Evolutionary conservation across 2,797 vertebrate species (phyloP), one percentile per base, ranked within the genome.

Genomic region (Tympanoctomys barrerae): DNA sequence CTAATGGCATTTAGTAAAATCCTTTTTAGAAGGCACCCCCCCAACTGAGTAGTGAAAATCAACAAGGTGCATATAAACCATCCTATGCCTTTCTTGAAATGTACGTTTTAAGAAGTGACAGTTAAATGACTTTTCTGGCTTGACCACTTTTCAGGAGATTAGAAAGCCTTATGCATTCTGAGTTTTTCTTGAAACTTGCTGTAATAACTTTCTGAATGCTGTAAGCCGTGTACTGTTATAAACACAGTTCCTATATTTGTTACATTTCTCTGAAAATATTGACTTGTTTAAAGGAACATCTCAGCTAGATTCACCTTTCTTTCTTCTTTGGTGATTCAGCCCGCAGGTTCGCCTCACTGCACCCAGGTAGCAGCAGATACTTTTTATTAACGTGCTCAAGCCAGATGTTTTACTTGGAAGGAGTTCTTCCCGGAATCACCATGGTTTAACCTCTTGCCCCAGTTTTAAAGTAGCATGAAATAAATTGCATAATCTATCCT

Each of bases 51-150:
- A 94, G 96, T 54, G 96, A 80, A 97, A 97, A 87, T 95, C 88
- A 90, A 80, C 91, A 97, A 95, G 97, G 98, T 98, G 98, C 98
- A 94, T 96, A 95, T 81, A 97, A 97, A 97, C 97, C 98, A 97
- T 96, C 93, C 82, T 97, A 96, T 98, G 98, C 98, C 98, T 98
- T 98, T 98, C 94, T 97, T 93, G 87, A 97, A 96, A 95, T 94
- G 26, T 96, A 84, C 39, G n/a, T 84, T 96, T 79, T 91, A 10
- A 94, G 73, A 96, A 61, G 89, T 93, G 94, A 46, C 16, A 86
- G 57, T 22, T 42, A 57, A 86, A 42, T 0, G 49, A 87, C 79
- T 93, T 81, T 86, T 82, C 94, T 87, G 52, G 39, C 97, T 93
- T 77, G 96, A 42, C 86, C 96, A 92, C 92, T 96, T 97, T 98